phyloP scores from a whole-genome alignment of 2,113 vertebrate species.

The Nothoprocta perdicaria region DNA sequence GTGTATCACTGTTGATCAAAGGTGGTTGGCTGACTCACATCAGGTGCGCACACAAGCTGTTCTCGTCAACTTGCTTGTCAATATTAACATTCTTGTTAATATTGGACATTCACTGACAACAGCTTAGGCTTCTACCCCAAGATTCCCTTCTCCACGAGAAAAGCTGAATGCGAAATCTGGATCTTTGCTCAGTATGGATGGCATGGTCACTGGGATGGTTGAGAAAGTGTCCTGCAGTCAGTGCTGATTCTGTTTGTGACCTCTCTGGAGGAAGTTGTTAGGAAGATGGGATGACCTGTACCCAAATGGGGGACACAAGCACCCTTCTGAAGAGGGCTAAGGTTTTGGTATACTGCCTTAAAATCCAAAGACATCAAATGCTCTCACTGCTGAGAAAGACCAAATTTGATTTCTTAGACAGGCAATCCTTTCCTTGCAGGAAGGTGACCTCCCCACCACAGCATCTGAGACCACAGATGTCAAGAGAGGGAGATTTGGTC shows the following conservation, averaged over 20 bases:
- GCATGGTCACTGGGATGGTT: not conserved
- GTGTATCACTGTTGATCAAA: not conserved
- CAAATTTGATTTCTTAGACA: not conserved
- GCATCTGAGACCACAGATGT: not conserved
- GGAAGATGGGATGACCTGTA: not conserved
- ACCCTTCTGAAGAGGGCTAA: rapidly evolving
- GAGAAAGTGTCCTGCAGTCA: too few relatives aligned
- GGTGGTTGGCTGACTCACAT: not conserved
- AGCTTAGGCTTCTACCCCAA: too few relatives aligned
- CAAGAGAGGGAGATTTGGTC: not conserved
- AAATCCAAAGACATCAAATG: not conserved
- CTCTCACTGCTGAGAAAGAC: not conserved
- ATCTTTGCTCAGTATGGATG: too few relatives aligned
- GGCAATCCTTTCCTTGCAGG: not conserved
- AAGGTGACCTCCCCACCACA: too few relatives aligned
- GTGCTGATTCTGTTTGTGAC: rapidly evolving
- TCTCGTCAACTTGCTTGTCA: too few relatives aligned
- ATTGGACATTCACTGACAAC: not conserved
- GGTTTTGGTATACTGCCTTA: not conserved
- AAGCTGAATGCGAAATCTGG: not conserved
- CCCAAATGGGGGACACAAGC: not conserved
- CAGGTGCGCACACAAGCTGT: too few relatives aligned
- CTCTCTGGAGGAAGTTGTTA: not conserved
- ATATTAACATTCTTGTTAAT: too few relatives aligned
- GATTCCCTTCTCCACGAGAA: not conserved